phyloP scores from a whole-genome alignment of 2,888 invertebrate genomes.

The Unio delphinus region DNA sequence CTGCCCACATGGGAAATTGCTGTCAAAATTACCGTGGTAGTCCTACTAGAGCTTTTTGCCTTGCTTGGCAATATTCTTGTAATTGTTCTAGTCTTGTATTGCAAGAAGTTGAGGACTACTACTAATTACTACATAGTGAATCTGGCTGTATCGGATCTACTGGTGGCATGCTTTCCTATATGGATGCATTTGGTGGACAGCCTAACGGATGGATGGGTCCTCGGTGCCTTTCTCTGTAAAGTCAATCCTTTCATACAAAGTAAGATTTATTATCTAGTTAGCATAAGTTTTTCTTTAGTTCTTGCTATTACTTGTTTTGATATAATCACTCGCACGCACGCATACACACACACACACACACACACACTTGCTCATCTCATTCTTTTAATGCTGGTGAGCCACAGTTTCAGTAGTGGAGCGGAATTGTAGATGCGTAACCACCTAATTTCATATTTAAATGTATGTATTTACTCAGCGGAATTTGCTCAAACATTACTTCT shows the following conservation, averaged over 20 bases:
- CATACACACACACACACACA: no score
- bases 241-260: slow-evolving; percentile 85
- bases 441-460: no score
- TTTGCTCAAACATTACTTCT: no score
- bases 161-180: slow-evolving; percentile 76
- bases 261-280: slow-evolving; percentile 60
- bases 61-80: slow-evolving; percentile 56
- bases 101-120: slow-evolving; percentile 61
- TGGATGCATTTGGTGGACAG: slow-evolving; percentile 84
- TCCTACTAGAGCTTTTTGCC: slow-evolving; percentile 44
- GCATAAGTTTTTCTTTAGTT: not conserved
- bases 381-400: no score
- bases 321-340: no score
- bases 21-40: slow-evolving; percentile 43
- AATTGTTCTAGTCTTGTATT: slow-evolving; percentile 49
- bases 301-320: not conserved
- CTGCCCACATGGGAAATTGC: slow-evolving; percentile 48
- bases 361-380: no score
- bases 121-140: slow-evolving; percentile 68
- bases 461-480: no score
- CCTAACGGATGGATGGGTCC: slow-evolving; percentile 84
- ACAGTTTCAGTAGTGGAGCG: no score
- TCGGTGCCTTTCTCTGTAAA: slow-evolving; percentile 83
- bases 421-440: no score
- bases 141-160: slow-evolving; percentile 62